A percentile compares a stretch with the other conserved stretches of the same genome.
phyloP scores from a whole-genome alignment of 2,797 vertebrate genomes.

The Danio albolineatus region DNA sequence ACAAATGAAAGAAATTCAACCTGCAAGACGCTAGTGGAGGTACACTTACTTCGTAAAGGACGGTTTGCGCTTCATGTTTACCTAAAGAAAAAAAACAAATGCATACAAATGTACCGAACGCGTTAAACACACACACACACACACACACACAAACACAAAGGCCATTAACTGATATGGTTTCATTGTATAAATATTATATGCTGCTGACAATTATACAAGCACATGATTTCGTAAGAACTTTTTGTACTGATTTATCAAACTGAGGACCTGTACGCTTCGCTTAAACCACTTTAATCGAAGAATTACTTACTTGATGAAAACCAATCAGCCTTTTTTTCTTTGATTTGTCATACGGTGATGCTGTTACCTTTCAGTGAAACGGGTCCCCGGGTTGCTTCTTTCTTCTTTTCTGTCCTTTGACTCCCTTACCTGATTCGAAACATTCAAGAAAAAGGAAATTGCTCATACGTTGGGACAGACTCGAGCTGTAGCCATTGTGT shows the following conservation, averaged over 20 bases:
- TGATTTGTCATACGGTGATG: conserved; percentile 47
- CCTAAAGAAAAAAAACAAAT: conserved; percentile 68
- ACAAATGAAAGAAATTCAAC: conserved; percentile 79
- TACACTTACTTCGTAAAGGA: conserved; percentile 92
- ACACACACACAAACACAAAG: conserved; percentile 70
- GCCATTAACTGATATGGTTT: conserved; percentile 84
- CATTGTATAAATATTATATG: conserved; percentile 71
- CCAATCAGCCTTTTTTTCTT: conserved; percentile 64
- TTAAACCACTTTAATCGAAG: conserved; percentile 62
- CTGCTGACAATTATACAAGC: conserved; percentile 83
- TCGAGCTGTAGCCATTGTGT: conserved; percentile 80
- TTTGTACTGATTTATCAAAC: conserved; percentile 78
- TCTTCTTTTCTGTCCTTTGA: conserved; percentile 56
- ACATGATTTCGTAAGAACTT: conserved; percentile 81
- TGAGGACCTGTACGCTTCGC: conserved; percentile 72
- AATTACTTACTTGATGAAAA: conserved; percentile 62
- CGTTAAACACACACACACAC: conserved; percentile 44
- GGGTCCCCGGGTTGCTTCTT: conserved; percentile 65
- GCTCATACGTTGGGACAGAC: conserved; percentile 67
- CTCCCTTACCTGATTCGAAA: conserved; percentile 53
- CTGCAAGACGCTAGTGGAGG: conserved; percentile 87
- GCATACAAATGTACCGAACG: conserved; percentile 25
- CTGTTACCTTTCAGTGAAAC: conserved; percentile 61
- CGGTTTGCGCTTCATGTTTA: conserved; percentile 88
- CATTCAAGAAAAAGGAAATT: conserved; percentile 57